A percentile compares a stretch with the other conserved stretches of the same genome.
Evolutionary conservation across 2,797 vertebrate species (phyloP).

Genomic region (Galago senegalensis): DNA sequence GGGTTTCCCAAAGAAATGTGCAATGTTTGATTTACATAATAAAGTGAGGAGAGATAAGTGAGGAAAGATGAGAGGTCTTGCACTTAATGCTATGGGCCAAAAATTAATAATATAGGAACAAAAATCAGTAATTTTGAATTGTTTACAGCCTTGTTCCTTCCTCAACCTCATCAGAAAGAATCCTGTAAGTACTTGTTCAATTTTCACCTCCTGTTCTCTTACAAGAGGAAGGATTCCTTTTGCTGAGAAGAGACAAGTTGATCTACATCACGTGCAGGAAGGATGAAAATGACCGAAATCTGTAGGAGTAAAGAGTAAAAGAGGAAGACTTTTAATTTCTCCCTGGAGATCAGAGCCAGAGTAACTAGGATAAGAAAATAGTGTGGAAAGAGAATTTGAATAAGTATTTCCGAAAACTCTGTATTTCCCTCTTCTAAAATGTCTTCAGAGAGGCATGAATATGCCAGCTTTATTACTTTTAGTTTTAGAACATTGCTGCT

Average conservation of each 20-base stretch:
- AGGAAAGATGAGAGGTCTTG: not conserved
- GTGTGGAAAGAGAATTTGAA: slow-evolving; percentile 9
- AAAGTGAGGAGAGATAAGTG: not conserved
- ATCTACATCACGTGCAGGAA: not conserved
- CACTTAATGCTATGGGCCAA: not conserved
- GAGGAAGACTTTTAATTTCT: not conserved
- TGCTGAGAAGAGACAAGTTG: slow-evolving; percentile 38
- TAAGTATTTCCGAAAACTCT: not conserved
- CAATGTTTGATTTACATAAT: not conserved
- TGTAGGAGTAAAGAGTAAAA: not conserved
- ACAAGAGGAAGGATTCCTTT: not conserved
- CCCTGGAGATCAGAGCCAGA: not conserved
- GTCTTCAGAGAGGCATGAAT: slow-evolving; percentile 14
- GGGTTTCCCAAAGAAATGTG: slow-evolving; percentile 50
- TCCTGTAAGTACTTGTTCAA: not conserved
- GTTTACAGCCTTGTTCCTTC: not conserved
- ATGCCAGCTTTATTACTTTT: slow-evolving; percentile 28
- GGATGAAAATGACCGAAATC: slow-evolving; percentile 18
- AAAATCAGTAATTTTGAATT: slow-evolving; percentile 11
- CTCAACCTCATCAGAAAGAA: not conserved
- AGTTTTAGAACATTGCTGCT: slow-evolving; percentile 1
- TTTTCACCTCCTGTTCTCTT: not conserved
- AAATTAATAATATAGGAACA: not conserved
- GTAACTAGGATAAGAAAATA: not conserved
- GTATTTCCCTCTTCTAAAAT: not conserved